These are phyloP conservation scores for Gobio gobio DNA, from an alignment of 2,113 vertebrate genomes.

Conservation along the genomic window DNA sequence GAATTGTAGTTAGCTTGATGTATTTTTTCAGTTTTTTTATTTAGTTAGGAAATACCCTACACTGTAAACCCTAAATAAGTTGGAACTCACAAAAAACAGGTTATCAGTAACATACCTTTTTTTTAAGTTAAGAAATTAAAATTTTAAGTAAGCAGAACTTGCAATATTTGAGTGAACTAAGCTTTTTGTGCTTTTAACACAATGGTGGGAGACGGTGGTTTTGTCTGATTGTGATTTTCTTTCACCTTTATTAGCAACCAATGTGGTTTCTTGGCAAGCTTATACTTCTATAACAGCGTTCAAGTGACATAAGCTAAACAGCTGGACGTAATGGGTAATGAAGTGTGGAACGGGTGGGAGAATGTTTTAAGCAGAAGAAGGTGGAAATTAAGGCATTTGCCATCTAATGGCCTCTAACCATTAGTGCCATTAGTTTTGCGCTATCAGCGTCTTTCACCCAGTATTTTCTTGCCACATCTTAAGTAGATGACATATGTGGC, in stretches of 20 bases:
- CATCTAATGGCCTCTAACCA: slow-evolving; percentile 58
- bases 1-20: slow-evolving; percentile 6
- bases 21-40: background rate
- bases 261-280: slow-evolving; percentile 52
- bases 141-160: no score
- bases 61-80: no score
- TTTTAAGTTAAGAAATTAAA: no score
- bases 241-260: slow-evolving; percentile 26
- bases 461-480: slow-evolving; percentile 17
- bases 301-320: slow-evolving; percentile 73
- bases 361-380: slow-evolving; percentile 46
- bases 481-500: slow-evolving; percentile 19
- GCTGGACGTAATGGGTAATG: slow-evolving; percentile 68
- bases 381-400: slow-evolving; percentile 62
- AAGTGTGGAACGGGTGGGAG: slow-evolving; percentile 59
- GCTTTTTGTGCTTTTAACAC: background rate
- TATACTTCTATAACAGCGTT: slow-evolving; percentile 65
- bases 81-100: no score
- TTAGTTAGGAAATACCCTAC: background rate
- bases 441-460: slow-evolving; percentile 64
- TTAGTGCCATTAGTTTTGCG: slow-evolving; percentile 50
- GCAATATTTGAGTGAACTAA: no score
- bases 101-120: no score
- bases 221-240: slow-evolving; percentile 49
- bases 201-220: slow-evolving; percentile 53